Percentiles rank a stretch among this genome's conserved stretches.
Evolutionary conservation across 2,888 invertebrate species (phyloP).

Genomic region (Plebejus argus): DNA sequence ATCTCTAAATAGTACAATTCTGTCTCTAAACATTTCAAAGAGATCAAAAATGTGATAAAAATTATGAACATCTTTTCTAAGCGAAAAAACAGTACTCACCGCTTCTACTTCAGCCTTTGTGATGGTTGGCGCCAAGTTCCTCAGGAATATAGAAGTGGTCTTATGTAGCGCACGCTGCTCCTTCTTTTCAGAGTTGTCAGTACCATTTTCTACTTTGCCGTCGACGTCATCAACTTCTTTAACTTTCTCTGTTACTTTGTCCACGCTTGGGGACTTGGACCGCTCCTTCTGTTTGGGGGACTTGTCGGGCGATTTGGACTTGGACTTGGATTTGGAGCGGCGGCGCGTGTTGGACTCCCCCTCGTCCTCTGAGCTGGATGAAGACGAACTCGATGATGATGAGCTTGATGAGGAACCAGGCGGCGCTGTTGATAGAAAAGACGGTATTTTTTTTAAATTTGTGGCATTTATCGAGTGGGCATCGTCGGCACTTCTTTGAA

Average conservation of each 20-base stretch:
- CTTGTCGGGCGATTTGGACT: constrained; percentile 61
- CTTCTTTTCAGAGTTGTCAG: constrained; percentile 71
- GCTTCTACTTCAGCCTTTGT: constrained; percentile 98
- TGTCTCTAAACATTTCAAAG: too few species aligned
- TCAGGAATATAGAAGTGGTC: constrained; percentile 97
- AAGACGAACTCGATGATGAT: constrained; percentile 75
- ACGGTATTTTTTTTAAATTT: not conserved
- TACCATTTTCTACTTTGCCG: constrained; percentile 72
- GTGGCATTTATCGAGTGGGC: too few species aligned
- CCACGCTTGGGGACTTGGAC: constrained; percentile 61
- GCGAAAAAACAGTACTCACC: constrained; percentile 74
- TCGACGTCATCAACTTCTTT: constrained; percentile 60
- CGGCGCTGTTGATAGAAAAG: constrained; percentile 55
- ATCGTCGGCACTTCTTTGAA: too few species aligned
- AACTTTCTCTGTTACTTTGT: constrained; percentile 57
- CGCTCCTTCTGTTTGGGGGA: constrained; percentile 62
- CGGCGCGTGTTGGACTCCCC: constrained; percentile 61
- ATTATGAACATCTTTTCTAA: too few species aligned
- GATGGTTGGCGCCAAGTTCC: constrained; percentile 97
- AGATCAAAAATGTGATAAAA: too few species aligned
- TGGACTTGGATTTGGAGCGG: constrained; percentile 70
- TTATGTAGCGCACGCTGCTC: constrained; percentile 91
- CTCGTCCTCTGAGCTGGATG: constrained; percentile 77
- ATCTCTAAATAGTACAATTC: too few species aligned
- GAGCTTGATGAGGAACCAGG: constrained; percentile 77